Evolutionary conservation across 2,113 vertebrate genomes (phyloP).

Genomic region (Gobius niger): DNA sequence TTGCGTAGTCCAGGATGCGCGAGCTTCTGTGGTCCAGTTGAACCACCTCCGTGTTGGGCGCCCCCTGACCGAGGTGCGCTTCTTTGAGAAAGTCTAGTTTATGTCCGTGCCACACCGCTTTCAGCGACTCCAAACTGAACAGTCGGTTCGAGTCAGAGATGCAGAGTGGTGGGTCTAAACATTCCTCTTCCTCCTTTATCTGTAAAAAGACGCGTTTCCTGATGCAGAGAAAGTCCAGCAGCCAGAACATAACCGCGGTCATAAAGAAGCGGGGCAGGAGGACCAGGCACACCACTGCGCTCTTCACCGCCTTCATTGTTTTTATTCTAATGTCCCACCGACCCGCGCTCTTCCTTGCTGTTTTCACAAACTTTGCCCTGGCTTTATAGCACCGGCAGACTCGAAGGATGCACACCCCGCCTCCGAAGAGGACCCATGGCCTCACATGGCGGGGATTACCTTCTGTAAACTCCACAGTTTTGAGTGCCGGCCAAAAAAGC

Average conservation of each 20-base stretch:
- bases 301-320: slow-evolving; percentile 85
- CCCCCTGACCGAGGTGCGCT: slow-evolving; percentile 85
- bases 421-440: slow-evolving; percentile 87
- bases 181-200: slow-evolving; percentile 70
- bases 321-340: slow-evolving; percentile 75
- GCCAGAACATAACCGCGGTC: slow-evolving; percentile 92
- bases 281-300: slow-evolving; percentile 85
- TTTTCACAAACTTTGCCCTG: slow-evolving; percentile 70
- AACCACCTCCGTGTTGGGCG: slow-evolving; percentile 92
- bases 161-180: slow-evolving; percentile 89
- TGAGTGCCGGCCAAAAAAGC: slow-evolving; percentile 45
- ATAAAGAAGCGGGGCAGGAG: slow-evolving; percentile 92
- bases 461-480: slow-evolving; percentile 67
- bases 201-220: slow-evolving; percentile 83
- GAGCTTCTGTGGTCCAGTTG: slow-evolving; percentile 79
- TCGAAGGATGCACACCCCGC: slow-evolving; percentile 94
- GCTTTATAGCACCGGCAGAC: slow-evolving; percentile 89
- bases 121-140: slow-evolving; percentile 91
- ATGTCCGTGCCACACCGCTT: slow-evolving; percentile 94
- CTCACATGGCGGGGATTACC: slow-evolving; percentile 92
- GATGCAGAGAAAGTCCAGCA: slow-evolving; percentile 95
- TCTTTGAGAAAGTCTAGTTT: slow-evolving; percentile 95
- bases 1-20: slow-evolving; percentile 87
- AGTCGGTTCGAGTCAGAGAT: slow-evolving; percentile 94
- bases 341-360: slow-evolving; percentile 61